These are phyloP conservation scores for Sebastes fasciatus DNA, from an alignment of 2,113 vertebrate genomes.

Conservation along the genomic window DNA sequence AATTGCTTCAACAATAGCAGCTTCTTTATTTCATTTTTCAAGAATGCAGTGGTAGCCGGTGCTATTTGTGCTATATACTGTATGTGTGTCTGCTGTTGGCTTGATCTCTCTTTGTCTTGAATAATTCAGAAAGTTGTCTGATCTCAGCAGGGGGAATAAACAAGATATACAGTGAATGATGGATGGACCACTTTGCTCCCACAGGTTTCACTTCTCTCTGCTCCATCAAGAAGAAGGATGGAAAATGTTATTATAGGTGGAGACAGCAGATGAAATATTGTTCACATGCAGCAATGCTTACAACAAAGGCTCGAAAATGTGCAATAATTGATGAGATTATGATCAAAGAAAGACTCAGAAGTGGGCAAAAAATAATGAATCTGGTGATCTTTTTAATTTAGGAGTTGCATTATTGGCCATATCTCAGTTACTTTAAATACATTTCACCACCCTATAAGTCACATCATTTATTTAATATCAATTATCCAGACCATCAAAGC, in stretches of 20 bases:
- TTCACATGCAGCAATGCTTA: slow-evolving; percentile 13
- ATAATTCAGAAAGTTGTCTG: slow-evolving; percentile 68
- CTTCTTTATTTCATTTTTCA: neutral
- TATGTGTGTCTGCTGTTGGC: neutral
- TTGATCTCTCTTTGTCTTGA: slow-evolving; percentile 34
- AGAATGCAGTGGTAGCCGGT: neutral
- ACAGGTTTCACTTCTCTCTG: slow-evolving; percentile 14
- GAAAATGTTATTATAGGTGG: neutral
- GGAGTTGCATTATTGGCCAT: neutral
- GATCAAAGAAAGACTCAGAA: neutral
- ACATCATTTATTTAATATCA: neutral
- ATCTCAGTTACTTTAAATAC: neutral
- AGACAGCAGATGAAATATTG: slow-evolving; percentile 3
- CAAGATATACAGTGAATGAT: neutral
- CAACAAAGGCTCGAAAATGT: neutral
- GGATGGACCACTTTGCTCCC: slow-evolving; percentile 12
- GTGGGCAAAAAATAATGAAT: neutral
- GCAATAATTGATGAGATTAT: neutral
- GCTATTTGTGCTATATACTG: neutral
- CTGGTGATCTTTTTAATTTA: neutral
- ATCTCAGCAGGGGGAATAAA: slow-evolving; percentile 52
- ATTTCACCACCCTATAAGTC: neutral
- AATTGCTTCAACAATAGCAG: neutral
- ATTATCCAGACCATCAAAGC: neutral
- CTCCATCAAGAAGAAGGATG: neutral